These are phyloP conservation scores for Noturus placidus DNA, from an alignment of 2,113 vertebrate genomes.

Conservation along the genomic window DNA sequence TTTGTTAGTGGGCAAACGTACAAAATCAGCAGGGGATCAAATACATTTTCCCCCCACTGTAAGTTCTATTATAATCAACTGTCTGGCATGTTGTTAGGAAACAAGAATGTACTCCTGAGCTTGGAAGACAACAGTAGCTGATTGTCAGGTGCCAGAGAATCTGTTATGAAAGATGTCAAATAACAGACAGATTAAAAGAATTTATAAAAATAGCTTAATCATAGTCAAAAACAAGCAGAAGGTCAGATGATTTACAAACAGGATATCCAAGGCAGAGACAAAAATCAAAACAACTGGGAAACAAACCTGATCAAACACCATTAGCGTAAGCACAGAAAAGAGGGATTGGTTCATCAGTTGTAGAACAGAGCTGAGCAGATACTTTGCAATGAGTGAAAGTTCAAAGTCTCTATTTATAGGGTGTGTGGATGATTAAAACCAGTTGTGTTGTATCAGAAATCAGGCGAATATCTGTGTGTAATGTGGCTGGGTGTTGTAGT, in stretches of 20 bases:
- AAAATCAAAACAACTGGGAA: neutral
- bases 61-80: neutral
- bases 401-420: neutral
- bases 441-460: neutral
- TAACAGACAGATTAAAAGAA: neutral
- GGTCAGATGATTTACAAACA: neutral
- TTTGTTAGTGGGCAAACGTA: no score
- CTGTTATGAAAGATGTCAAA: neutral
- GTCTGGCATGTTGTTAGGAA: conserved; percentile 5
- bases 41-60: no score
- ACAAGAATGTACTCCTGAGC: neutral
- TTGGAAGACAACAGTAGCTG: neutral
- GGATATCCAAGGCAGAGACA: no score
- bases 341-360: neutral
- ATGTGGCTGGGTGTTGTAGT: neutral
- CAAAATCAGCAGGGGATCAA: no score
- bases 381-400: neutral
- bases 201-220: neutral
- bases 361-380: neutral
- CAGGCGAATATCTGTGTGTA: neutral
- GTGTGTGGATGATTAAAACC: neutral
- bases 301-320: neutral
- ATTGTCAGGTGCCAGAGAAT: neutral
- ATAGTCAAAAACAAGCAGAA: neutral
- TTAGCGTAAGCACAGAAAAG: neutral